Conservation (phyloP, 2,888 invertebrate species). For the Cotesia congregata region DNA sequence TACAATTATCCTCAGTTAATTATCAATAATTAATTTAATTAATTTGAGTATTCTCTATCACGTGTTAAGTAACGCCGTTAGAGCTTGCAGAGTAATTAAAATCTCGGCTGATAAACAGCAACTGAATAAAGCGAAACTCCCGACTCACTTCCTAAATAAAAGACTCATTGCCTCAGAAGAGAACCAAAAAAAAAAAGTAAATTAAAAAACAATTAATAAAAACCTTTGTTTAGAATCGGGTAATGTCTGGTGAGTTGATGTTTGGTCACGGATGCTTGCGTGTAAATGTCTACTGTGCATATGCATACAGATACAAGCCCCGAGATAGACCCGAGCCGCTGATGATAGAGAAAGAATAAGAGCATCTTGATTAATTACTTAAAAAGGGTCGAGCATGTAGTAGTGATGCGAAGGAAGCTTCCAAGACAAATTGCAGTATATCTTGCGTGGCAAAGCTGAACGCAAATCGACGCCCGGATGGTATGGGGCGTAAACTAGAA, state of each 20-base stretch:
- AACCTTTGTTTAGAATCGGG: neutral
- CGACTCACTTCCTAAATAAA: neutral
- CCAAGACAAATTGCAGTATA: conserved; percentile 39
- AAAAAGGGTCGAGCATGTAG: conserved; percentile 26
- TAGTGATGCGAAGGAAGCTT: conserved; percentile 14
- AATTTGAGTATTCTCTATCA: neutral
- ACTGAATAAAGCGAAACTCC: neutral
- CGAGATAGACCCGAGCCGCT: neutral
- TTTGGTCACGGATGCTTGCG: conserved; percentile 21
- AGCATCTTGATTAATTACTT: conserved; percentile 39
- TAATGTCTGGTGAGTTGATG: neutral
- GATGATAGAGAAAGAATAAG: conserved; percentile 3
- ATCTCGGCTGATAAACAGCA: neutral
- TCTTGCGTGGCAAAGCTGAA: conserved; percentile 24
- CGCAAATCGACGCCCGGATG: conserved; percentile 32
- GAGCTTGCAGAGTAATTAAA: neutral
- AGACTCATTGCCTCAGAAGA: neutral
- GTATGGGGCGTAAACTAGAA: conserved; percentile 19
- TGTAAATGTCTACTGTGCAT: conserved; percentile 13
- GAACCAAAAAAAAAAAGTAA: neutral
- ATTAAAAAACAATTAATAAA: neutral
- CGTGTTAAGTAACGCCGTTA: neutral
- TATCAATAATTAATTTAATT: neutral
- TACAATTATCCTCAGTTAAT: neutral
- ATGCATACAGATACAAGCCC: neutral